Percentiles rank a stretch among this genome's conserved stretches.
phyloP scores from a whole-genome alignment of 37 sponge, comb jelly and placozoan genomes.

The Agelas oroides region DNA sequence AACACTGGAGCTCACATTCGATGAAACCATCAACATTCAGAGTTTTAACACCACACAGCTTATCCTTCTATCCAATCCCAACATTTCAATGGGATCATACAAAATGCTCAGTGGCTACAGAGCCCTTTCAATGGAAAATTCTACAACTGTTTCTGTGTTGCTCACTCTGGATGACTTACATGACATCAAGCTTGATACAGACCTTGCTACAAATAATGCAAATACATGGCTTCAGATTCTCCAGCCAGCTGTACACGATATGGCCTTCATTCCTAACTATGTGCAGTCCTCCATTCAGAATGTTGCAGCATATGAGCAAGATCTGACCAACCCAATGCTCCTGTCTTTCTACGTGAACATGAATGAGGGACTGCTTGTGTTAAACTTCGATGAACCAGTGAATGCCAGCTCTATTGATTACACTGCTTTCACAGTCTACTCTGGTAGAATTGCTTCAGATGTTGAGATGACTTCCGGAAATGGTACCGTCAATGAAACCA shows the following conservation, averaged over 20 bases:
- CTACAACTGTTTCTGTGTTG: constrained; percentile 60
- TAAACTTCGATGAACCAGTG: constrained; percentile 92
- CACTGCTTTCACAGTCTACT: constrained; percentile 69
- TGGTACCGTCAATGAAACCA: constrained; percentile 4
- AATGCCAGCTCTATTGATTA: constrained; percentile 61
- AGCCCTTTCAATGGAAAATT: constrained; percentile 51
- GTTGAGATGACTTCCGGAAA: neutral
- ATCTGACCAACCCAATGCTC: constrained; percentile 60
- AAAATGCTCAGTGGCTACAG: constrained; percentile 42
- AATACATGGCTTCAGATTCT: constrained; percentile 68
- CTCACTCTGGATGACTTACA: constrained; percentile 84
- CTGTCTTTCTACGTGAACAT: constrained; percentile 74
- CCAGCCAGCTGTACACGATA: constrained; percentile 62
- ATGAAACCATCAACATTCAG: constrained; percentile 82
- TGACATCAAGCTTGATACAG: constrained; percentile 78
- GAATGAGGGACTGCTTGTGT: constrained; percentile 65
- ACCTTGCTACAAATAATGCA: constrained; percentile 58
- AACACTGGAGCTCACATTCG: constrained; percentile 80
- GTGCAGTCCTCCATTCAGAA: constrained; percentile 9
- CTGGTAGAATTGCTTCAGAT: neutral
- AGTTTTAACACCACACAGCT: constrained; percentile 71
- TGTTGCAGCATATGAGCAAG: constrained; percentile 36
- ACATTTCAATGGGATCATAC: constrained; percentile 24
- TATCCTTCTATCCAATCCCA: constrained; percentile 52
- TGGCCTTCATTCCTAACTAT: constrained; percentile 76